A percentile compares a stretch with the other conserved stretches of the same genome.
Conservation (phyloP, 2,888 invertebrate species). For the Strigamia transsilvanica region DNA sequence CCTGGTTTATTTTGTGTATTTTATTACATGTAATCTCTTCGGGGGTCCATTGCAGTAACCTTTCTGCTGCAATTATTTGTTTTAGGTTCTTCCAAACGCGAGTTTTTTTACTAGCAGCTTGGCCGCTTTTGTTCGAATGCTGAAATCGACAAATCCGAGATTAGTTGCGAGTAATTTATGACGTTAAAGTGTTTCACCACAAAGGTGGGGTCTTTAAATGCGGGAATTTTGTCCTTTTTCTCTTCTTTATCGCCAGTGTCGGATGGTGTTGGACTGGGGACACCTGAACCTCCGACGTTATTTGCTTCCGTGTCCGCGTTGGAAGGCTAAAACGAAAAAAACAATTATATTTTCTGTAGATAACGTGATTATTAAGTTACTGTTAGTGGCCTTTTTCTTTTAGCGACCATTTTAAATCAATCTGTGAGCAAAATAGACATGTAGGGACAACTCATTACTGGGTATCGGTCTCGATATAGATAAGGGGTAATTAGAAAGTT, state of each 20-base stretch:
- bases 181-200: constrained; percentile 61
- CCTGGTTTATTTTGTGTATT: background rate
- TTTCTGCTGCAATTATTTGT: constrained; percentile 84
- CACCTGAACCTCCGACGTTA: constrained; percentile 26
- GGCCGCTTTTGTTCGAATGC: constrained; percentile 65
- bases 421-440: too few relatives aligned
- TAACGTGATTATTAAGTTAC: background rate
- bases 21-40: constrained; percentile 77
- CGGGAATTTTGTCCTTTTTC: constrained; percentile 61
- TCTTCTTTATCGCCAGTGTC: constrained; percentile 55
- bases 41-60: constrained; percentile 78
- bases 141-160: constrained; percentile 58
- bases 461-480: too few relatives aligned
- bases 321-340: constrained; percentile 27
- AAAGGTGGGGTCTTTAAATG: constrained; percentile 65
- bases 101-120: constrained; percentile 71
- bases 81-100: constrained; percentile 87
- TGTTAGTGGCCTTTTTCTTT: background rate
- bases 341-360: background rate
- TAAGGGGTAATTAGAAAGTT: too few relatives aligned
- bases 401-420: background rate
- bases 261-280: constrained; percentile 49
- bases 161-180: background rate
- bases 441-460: background rate
- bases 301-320: constrained; percentile 31